phyloP scores from a whole-genome alignment of 2,888 invertebrate genomes.

The Parnassius smintheus region DNA sequence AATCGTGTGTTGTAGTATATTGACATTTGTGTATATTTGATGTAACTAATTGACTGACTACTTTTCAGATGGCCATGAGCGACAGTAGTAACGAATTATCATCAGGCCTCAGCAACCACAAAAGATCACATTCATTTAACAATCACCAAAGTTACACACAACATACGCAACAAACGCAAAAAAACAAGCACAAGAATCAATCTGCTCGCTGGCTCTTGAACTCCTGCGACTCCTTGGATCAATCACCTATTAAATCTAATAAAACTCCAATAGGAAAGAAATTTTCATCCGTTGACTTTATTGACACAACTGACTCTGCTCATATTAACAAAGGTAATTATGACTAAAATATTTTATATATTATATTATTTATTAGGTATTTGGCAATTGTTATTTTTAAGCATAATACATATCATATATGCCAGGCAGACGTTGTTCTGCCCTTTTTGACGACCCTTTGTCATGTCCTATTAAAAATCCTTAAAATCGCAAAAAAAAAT shows the following conservation, averaged over 20 bases:
- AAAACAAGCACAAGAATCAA: conserved; percentile 83
- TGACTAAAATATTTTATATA: too few species aligned
- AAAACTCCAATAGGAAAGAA: conserved; percentile 80
- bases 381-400: too few species aligned
- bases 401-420: too few species aligned
- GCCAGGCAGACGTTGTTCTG: too few species aligned
- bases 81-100: conserved; percentile 78
- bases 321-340: conserved; percentile 79
- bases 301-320: conserved; percentile 77
- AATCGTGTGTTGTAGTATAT: conserved; percentile 26
- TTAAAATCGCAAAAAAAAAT: too few species aligned
- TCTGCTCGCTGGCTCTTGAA: conserved; percentile 75
- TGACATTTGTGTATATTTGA: not conserved
- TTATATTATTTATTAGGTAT: too few species aligned
- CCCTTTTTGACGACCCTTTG: too few species aligned
- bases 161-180: conserved; percentile 81
- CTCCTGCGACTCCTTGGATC: conserved; percentile 76
- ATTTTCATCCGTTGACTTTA: conserved; percentile 80
- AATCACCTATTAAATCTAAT: conserved; percentile 65
- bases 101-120: conserved; percentile 82
- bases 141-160: conserved; percentile 86
- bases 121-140: conserved; percentile 86
- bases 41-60: conserved; percentile 18
- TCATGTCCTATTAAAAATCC: too few species aligned
- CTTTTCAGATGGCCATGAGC: conserved; percentile 83